A percentile compares a stretch with the other conserved stretches of the same genome.
These are phyloP conservation scores for Okapia johnstoni DNA, from an alignment of 2,113 vertebrate genomes.

Conservation along the genomic window DNA sequence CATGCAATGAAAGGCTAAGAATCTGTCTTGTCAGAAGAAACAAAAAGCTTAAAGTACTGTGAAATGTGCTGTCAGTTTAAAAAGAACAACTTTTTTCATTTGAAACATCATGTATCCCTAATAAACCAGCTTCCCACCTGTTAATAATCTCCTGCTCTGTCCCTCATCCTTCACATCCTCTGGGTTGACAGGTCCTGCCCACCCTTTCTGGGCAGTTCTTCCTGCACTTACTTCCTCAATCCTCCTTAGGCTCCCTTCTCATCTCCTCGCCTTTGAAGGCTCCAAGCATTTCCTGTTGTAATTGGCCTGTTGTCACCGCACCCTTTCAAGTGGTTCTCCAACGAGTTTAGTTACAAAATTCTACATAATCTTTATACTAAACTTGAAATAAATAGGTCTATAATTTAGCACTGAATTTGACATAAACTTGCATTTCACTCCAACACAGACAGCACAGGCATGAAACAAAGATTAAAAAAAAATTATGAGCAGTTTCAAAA, in stretches of 20 bases:
- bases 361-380: not conserved
- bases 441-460: not conserved
- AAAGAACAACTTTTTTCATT: accelerated
- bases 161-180: not conserved
- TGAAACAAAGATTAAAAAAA: not conserved
- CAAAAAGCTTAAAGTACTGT: accelerated
- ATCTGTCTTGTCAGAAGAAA: not conserved
- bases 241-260: not conserved
- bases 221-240: not conserved
- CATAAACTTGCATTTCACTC: not conserved
- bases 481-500: not conserved
- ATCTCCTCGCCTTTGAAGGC: not conserved
- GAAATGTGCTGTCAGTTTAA: not conserved
- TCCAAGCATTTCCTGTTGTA: not conserved
- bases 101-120: accelerated
- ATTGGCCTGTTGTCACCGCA: not conserved
- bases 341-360: not conserved
- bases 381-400: conserved; percentile 12
- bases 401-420: not conserved
- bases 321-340: not conserved
- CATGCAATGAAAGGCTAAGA: not conserved
- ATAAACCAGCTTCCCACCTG: not conserved
- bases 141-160: accelerated
- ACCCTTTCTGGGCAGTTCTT: not conserved
- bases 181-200: not conserved